A percentile compares a stretch with the other conserved stretches of the same genome.
Evolutionary conservation across 1,140 invertebrate genomes (phyloP).

Genomic region (Macrostomum lignano): DNA sequence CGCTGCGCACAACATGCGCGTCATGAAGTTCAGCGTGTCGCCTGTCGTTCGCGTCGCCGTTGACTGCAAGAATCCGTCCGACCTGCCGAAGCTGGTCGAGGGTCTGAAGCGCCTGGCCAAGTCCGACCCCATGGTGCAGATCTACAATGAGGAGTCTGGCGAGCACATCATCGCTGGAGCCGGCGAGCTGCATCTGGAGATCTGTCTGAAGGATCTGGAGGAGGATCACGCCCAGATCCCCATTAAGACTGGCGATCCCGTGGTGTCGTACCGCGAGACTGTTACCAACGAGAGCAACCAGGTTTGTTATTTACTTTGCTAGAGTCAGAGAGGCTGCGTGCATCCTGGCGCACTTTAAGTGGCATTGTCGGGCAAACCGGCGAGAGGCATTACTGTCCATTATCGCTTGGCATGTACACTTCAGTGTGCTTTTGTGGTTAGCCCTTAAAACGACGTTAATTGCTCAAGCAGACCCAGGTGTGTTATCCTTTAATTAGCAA

Average conservation of each 20-base stretch:
- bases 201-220: constrained; percentile 95
- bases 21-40: constrained; percentile 66
- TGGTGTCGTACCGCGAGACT: constrained; percentile 93
- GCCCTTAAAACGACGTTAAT: no score
- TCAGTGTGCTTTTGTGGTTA: no score
- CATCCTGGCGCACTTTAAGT: no score
- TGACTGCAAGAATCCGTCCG: constrained; percentile 91
- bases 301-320: no score
- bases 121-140: constrained; percentile 90
- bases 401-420: no score
- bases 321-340: no score
- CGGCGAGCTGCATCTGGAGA: constrained; percentile 95
- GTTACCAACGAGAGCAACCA: constrained; percentile 39
- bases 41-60: constrained; percentile 97
- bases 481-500: no score
- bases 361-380: no score
- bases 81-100: constrained; percentile 92
- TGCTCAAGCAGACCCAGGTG: no score
- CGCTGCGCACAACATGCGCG: constrained; percentile 83
- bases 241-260: constrained; percentile 90
- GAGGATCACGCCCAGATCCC: constrained; percentile 98
- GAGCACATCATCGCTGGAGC: constrained; percentile 98
- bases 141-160: constrained; percentile 80
- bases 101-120: constrained; percentile 87
- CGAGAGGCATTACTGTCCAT: no score